These are phyloP conservation scores for Drosophila triauraria DNA, from an alignment of 1,140 invertebrate genomes.

Conservation along the genomic window DNA sequence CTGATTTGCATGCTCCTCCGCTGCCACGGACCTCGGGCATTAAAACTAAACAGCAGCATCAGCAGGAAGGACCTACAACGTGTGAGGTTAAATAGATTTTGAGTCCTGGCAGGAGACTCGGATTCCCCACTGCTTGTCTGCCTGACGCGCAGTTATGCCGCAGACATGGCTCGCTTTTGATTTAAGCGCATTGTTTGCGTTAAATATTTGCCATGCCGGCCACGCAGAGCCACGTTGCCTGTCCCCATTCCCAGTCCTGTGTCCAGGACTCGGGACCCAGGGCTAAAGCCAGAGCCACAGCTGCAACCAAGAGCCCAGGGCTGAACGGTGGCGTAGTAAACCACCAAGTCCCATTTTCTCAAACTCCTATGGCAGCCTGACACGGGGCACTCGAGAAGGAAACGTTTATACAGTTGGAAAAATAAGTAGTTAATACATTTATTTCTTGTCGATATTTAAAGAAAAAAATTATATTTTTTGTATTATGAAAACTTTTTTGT, in stretches of 20 bases:
- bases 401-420: conserved; percentile 33
- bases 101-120: conserved; percentile 9
- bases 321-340: conserved; percentile 19
- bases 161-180: conserved; percentile 80
- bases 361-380: conserved; percentile 9
- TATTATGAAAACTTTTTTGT: not conserved
- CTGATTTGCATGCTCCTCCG: conserved; percentile 66
- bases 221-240: conserved; percentile 70
- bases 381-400: conserved; percentile 10
- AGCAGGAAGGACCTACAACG: conserved; percentile 41
- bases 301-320: conserved; percentile 57
- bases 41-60: conserved; percentile 71
- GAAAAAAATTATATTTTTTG: not conserved
- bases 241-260: conserved; percentile 15
- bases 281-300: conserved; percentile 39
- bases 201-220: conserved; percentile 81
- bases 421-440: not conserved
- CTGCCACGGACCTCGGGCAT: conserved; percentile 35
- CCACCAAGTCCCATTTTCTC: conserved; percentile 14
- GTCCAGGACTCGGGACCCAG: conserved; percentile 12
- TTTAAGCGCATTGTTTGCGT: conserved; percentile 81
- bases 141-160: conserved; percentile 71
- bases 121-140: conserved; percentile 35
- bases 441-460: not conserved
- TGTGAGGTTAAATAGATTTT: conserved; percentile 65